These are phyloP conservation scores for Nanger granti DNA, from an alignment of 2,113 vertebrate genomes.

Conservation along the genomic window DNA sequence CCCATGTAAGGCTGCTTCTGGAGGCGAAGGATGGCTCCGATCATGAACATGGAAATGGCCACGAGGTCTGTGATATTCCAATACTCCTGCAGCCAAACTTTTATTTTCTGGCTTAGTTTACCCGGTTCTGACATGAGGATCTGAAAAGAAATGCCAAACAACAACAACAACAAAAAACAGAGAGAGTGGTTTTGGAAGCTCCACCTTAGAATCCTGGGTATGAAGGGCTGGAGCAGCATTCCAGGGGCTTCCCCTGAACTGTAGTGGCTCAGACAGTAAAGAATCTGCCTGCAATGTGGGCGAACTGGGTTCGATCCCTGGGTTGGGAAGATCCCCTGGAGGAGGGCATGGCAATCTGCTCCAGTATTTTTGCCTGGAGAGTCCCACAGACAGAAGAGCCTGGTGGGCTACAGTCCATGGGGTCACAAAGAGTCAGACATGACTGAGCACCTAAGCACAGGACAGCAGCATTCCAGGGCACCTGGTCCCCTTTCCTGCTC, in stretches of 20 bases:
- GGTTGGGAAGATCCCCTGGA: neutral
- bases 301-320: neutral
- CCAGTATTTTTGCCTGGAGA: neutral
- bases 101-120: conserved; percentile 97
- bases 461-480: neutral
- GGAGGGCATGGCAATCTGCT: neutral
- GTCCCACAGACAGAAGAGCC: neutral
- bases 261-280: neutral
- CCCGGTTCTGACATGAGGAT: conserved; percentile 99
- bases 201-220: neutral
- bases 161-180: neutral
- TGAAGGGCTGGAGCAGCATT: neutral
- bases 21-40: conserved; percentile 90
- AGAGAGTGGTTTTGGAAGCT: neutral
- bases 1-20: conserved; percentile 96
- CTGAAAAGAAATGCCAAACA: conserved; percentile 74
- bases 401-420: neutral
- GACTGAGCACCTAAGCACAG: neutral
- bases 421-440: neutral
- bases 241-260: neutral
- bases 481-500: neutral
- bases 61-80: conserved; percentile 98
- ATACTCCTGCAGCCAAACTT: conserved; percentile 98
- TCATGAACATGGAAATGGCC: conserved; percentile 91
- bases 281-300: neutral